phyloP scores from a whole-genome alignment of 2,113 vertebrate genomes.

The Hemiprocne comata region DNA sequence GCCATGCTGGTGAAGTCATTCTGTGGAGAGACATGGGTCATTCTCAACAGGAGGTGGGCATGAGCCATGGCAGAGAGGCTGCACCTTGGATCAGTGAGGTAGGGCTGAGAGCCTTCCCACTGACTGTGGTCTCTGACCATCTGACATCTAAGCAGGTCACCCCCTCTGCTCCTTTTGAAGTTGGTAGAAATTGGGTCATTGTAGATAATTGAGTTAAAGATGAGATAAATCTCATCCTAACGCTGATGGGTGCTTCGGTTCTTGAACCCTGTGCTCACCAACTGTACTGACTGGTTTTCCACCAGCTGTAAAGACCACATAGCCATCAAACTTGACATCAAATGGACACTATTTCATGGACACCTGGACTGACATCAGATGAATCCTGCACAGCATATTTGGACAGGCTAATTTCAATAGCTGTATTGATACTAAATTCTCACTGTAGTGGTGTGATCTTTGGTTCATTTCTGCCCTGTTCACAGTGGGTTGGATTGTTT shows the following conservation, averaged over 20 bases:
- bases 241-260: background rate
- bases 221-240: background rate
- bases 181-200: background rate
- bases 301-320: background rate
- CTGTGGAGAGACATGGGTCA: background rate
- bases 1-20: too few species aligned
- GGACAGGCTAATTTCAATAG: background rate
- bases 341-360: background rate
- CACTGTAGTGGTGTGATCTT: background rate
- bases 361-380: background rate
- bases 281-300: background rate
- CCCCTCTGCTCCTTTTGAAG: background rate
- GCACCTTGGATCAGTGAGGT: background rate
- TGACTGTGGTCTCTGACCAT: background rate
- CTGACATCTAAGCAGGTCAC: background rate
- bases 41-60: background rate
- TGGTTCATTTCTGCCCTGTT: background rate
- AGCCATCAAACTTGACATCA: background rate
- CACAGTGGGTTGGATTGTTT: background rate
- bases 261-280: background rate
- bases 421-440: background rate
- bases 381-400: background rate
- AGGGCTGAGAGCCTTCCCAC: background rate
- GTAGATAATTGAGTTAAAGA: background rate
- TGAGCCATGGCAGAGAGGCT: background rate